These are phyloP conservation scores for Trypoxylon attenuatum DNA, from an alignment of 2,888 invertebrate species.

Conservation along the genomic window DNA sequence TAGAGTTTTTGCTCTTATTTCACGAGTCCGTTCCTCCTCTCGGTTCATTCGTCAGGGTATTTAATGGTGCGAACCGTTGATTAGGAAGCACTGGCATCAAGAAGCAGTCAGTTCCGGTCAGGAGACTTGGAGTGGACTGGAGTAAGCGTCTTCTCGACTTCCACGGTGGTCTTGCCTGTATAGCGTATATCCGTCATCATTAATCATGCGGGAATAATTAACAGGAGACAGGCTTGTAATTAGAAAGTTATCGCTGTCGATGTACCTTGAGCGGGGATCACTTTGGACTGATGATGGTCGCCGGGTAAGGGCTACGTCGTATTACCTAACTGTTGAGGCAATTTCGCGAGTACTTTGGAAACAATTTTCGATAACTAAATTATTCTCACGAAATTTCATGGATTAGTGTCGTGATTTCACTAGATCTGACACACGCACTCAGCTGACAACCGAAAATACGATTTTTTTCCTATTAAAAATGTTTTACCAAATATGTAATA, in stretches of 20 bases:
- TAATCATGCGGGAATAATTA: slow-evolving; percentile 69
- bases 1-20: slow-evolving; percentile 5
- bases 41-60: slow-evolving; percentile 58
- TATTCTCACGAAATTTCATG: no score
- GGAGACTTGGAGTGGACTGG: no score
- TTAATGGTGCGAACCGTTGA: slow-evolving; percentile 59
- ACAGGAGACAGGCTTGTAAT: slow-evolving; percentile 65
- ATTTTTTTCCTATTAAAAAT: no score
- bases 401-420: no score
- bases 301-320: slow-evolving; percentile 4
- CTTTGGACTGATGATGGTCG: slow-evolving; percentile 7
- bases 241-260: slow-evolving; percentile 68
- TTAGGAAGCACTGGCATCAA: slow-evolving; percentile 47
- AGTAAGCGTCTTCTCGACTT: slow-evolving; percentile 28
- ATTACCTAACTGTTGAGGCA: no score
- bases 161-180: slow-evolving; percentile 12
- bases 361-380: no score
- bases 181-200: slow-evolving; percentile 59
- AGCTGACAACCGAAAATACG: no score
- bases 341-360: no score
- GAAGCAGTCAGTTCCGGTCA: no score
- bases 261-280: slow-evolving; percentile 45
- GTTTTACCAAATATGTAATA: no score
- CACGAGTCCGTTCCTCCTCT: slow-evolving; percentile 29
- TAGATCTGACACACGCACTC: no score